A percentile compares a stretch with the other conserved stretches of the same genome.
Conservation (phyloP, 2,888 invertebrate genomes). For the Synergus japonicus region DNA sequence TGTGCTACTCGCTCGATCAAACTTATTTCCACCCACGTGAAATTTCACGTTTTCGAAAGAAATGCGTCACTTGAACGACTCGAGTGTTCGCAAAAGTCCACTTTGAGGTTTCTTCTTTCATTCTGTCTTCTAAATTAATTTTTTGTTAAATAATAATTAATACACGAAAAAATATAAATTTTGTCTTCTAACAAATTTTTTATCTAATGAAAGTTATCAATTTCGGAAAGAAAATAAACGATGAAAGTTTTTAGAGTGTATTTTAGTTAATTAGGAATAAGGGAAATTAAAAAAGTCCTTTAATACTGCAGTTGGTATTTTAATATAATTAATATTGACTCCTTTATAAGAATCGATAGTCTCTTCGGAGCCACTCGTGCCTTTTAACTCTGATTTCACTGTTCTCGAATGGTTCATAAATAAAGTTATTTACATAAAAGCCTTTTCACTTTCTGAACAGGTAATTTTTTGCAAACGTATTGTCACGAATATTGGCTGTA, state of each 20-base stretch:
- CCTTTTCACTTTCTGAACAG: too few species aligned
- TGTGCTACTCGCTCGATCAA: slow-evolving; percentile 9
- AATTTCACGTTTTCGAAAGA: background rate
- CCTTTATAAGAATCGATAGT: background rate
- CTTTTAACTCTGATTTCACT: background rate
- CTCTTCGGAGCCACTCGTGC: background rate
- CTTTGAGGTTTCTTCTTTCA: background rate
- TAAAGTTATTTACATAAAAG: too few species aligned
- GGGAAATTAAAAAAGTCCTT: background rate
- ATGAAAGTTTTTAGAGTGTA: too few species aligned
- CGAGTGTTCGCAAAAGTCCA: background rate
- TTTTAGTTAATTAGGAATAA: too few species aligned
- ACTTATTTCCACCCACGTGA: slow-evolving; percentile 11
- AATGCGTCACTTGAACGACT: background rate
- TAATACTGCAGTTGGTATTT: background rate
- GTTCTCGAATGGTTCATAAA: background rate
- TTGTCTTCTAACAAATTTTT: too few species aligned
- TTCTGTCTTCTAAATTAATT: too few species aligned
- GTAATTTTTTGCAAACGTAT: background rate
- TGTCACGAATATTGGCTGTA: too few species aligned
- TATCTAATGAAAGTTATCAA: too few species aligned
- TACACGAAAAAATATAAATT: too few species aligned
- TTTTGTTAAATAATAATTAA: too few species aligned
- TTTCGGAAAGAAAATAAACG: too few species aligned
- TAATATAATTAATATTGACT: background rate